Conservation (phyloP, 2,797 vertebrate genomes). For the Trematomus bernacchii region DNA sequence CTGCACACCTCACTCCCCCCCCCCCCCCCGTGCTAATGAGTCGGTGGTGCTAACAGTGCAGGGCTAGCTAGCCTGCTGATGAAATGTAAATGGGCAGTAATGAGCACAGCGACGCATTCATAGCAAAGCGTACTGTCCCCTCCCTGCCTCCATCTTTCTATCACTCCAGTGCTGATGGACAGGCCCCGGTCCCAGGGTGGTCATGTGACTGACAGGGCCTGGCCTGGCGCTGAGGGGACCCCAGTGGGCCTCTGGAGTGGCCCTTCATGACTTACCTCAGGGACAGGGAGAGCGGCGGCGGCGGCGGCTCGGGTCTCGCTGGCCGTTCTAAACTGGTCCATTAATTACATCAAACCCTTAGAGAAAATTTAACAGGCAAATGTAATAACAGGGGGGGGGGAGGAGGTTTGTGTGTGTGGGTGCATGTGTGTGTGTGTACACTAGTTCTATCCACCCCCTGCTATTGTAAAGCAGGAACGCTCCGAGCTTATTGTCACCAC, state of each 20-base stretch:
- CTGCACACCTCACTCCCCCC: slow-evolving; percentile 60
- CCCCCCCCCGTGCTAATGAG: slow-evolving; percentile 89
- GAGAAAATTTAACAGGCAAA: slow-evolving; percentile 81
- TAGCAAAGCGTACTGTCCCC: slow-evolving; percentile 51
- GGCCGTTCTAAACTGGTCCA: slow-evolving; percentile 76
- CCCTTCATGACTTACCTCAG: slow-evolving; percentile 59
- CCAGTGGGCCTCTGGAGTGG: slow-evolving; percentile 46
- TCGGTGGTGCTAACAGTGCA: slow-evolving; percentile 74
- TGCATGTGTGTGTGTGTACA: slow-evolving; percentile 39
- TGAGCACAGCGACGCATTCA: slow-evolving; percentile 88
- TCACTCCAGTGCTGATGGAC: slow-evolving; percentile 71
- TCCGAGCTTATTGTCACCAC: slow-evolving; percentile 65
- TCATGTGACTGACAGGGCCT: slow-evolving; percentile 72
- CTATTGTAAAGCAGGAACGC: slow-evolving; percentile 58
- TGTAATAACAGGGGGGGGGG: slow-evolving; percentile 77
- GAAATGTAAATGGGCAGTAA: slow-evolving; percentile 96
- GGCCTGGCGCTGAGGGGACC: slow-evolving; percentile 57
- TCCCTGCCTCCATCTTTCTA: slow-evolving; percentile 56
- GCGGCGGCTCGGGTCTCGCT: slow-evolving; percentile 54
- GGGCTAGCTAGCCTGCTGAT: slow-evolving; percentile 90
- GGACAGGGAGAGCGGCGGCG: slow-evolving; percentile 58
- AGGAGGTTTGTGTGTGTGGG: slow-evolving; percentile 46
- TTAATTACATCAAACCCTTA: slow-evolving; percentile 84
- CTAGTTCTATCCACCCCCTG: slow-evolving; percentile 42
- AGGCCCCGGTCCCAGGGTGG: slow-evolving; percentile 67